Evolutionary conservation across 2,797 vertebrate genomes (phyloP).

Genomic region (Mus minutoides): DNA sequence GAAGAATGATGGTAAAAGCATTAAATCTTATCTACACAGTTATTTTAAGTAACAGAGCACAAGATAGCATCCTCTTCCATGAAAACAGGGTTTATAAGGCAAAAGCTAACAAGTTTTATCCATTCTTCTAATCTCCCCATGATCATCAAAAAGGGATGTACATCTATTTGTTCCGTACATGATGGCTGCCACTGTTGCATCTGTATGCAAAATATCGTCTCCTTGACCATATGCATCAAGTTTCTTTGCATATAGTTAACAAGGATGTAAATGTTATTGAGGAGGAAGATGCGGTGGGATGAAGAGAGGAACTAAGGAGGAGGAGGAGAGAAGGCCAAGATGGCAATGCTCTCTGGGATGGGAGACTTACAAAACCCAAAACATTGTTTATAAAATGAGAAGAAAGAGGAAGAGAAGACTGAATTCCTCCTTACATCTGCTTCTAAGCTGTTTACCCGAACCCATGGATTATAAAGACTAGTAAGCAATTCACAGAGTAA

Average conservation of each 20-base stretch:
- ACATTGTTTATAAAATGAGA: not conserved
- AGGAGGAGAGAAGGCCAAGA: not conserved
- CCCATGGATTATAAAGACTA: not conserved
- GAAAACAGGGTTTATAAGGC: conserved; percentile 60
- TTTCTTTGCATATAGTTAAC: conserved; percentile 52
- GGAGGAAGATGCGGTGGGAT: conserved; percentile 4
- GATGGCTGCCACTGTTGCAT: not conserved
- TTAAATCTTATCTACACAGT: conserved; percentile 78
- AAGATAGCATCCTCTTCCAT: conserved; percentile 46
- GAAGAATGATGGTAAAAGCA: conserved; percentile 78
- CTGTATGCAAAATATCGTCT: conserved; percentile 19
- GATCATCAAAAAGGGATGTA: not conserved
- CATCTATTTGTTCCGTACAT: not conserved
- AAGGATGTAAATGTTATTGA: conserved; percentile 46
- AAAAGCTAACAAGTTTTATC: conserved; percentile 41
- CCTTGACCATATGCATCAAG: conserved; percentile 10
- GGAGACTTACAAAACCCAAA: conserved; percentile 4
- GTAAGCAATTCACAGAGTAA: conserved; percentile 29
- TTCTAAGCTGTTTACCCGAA: conserved; percentile 32
- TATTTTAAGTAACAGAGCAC: conserved; percentile 79
- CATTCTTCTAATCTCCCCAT: conserved; percentile 54
- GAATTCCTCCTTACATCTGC: not conserved
- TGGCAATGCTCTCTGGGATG: not conserved
- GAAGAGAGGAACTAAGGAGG: conserved; percentile 54
- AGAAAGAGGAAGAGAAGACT: not conserved